Conservation (phyloP, 64 coral and sea anemone genomes). For the Stichodactyla helianthus region DNA sequence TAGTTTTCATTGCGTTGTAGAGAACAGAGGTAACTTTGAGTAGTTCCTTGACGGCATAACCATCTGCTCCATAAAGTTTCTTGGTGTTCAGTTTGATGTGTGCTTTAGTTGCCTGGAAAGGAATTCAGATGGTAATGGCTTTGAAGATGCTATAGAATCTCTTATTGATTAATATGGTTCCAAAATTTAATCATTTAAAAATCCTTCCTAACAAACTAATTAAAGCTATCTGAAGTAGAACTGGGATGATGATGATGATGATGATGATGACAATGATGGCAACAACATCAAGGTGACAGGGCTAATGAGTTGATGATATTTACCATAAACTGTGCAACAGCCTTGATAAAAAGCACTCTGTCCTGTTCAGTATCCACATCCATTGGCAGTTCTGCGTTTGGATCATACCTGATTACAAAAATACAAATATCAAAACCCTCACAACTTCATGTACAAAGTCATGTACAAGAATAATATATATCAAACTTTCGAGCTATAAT, state of each 20-base stretch:
- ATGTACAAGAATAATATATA: neutral
- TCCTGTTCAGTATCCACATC: conserved; percentile 99
- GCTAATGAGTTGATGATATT: neutral
- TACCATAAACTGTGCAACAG: conserved; percentile 99
- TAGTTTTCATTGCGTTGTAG: conserved; percentile 96
- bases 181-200: too few relatives aligned
- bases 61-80: conserved; percentile 96
- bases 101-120: conserved; percentile 87
- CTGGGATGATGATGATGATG: neutral
- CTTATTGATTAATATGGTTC: too few relatives aligned
- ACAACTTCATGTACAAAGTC: neutral
- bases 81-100: conserved; percentile 99
- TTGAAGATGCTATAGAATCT: neutral
- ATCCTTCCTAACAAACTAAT: too few relatives aligned
- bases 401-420: conserved; percentile 72
- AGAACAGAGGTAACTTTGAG: conserved; percentile 94
- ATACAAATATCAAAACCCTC: neutral
- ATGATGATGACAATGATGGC: neutral
- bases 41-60: conserved; percentile 98
- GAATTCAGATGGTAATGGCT: neutral
- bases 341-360: conserved; percentile 93
- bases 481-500: neutral
- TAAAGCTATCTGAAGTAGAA: too few relatives aligned
- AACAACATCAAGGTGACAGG: too few relatives aligned
- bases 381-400: conserved; percentile 87